Conservation (phyloP, 64 coral and sea anemone genomes). For the Platygyra sinensis region DNA sequence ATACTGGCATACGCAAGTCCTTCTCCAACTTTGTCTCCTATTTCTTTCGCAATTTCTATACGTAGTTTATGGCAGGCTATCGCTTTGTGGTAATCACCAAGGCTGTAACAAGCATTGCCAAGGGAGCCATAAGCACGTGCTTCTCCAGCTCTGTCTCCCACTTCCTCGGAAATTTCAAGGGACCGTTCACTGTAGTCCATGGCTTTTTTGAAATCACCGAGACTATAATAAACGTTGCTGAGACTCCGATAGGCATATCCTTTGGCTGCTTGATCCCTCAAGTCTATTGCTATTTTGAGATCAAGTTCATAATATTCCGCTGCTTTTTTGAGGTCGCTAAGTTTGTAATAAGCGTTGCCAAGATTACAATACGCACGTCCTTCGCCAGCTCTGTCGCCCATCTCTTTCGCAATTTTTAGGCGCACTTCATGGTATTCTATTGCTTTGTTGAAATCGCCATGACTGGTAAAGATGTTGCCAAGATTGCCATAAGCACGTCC, state of each 20-base stretch:
- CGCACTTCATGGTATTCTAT: constrained; percentile 1
- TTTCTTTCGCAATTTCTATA: not conserved
- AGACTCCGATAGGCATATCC: not conserved
- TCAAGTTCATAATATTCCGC: not conserved
- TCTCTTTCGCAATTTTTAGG: not conserved
- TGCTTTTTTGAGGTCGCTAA: not conserved
- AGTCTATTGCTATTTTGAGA: not conserved
- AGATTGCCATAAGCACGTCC: constrained; percentile 17
- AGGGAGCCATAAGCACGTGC: not conserved
- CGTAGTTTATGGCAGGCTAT: not conserved
- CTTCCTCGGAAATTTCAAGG: not conserved
- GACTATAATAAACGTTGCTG: not conserved
- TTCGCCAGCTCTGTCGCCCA: not conserved
- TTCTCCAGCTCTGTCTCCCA: not conserved
- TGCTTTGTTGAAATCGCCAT: constrained; percentile 17
- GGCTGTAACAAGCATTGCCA: not conserved
- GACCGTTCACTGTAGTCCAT: not conserved
- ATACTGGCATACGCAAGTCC: not conserved
- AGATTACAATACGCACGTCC: not conserved
- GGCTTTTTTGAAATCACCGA: constrained; percentile 7
- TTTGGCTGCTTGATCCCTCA: not conserved
- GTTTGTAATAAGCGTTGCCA: not conserved
- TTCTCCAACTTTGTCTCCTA: constrained; percentile 7
- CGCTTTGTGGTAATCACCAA: not conserved
- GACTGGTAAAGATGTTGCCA: not conserved